phyloP scores from a whole-genome alignment of 2,797 vertebrate species.

The Rhinoraja longicauda region DNA sequence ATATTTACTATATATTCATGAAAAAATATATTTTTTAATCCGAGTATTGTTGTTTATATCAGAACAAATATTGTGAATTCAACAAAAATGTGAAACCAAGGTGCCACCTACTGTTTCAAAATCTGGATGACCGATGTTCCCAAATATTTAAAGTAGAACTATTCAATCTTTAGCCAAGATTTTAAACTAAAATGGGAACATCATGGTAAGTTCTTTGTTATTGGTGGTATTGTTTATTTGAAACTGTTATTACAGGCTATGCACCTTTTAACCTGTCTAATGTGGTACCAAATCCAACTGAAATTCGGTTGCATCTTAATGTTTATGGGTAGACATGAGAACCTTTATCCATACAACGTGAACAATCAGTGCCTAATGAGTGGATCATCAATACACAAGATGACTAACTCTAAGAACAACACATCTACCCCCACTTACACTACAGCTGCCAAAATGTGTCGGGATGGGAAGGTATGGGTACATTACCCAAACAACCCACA shows the following conservation, averaged over 20 bases:
- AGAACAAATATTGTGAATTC: not conserved
- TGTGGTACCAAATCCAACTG: not conserved
- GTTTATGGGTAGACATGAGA: too few relatives aligned
- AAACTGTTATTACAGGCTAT: not conserved
- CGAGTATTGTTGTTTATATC: not conserved
- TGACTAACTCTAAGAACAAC: too few relatives aligned
- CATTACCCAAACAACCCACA: too few relatives aligned
- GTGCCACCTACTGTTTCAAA: not conserved
- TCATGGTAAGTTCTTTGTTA: too few relatives aligned
- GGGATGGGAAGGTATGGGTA: too few relatives aligned
- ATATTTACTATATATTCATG: slow-evolving; percentile 30
- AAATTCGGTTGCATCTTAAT: not conserved
- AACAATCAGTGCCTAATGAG: too few relatives aligned
- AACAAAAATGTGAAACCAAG: not conserved
- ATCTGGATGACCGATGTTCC: not conserved
- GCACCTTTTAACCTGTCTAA: not conserved
- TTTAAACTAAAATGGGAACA: not conserved
- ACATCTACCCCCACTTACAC: too few relatives aligned
- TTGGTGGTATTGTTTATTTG: not conserved
- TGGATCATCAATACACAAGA: too few relatives aligned
- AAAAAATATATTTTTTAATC: slow-evolving; percentile 17
- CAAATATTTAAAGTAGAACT: not conserved
- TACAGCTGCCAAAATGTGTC: too few relatives aligned
- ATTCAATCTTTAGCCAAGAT: not conserved
- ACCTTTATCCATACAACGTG: too few relatives aligned